phyloP scores from a whole-genome alignment of 2,888 invertebrate genomes.

The Thymelicus acteon region DNA sequence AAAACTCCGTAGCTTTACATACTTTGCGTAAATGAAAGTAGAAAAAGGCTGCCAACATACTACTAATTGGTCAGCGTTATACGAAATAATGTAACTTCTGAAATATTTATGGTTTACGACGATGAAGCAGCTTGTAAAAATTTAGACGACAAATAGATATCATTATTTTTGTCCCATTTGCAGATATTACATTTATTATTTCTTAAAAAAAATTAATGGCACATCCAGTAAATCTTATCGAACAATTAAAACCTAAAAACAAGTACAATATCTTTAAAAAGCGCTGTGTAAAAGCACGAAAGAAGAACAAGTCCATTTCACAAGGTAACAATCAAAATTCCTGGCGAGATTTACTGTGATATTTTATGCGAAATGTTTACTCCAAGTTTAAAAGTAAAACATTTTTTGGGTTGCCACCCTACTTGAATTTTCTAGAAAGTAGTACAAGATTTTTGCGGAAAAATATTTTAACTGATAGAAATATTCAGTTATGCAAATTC shows the following conservation, averaged over 20 bases:
- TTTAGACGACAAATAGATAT: too few relatives aligned
- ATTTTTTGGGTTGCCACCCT: constrained; percentile 25
- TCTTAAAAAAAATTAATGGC: too few relatives aligned
- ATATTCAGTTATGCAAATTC: constrained; percentile 28
- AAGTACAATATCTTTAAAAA: constrained; percentile 18
- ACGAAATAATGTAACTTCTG: too few relatives aligned
- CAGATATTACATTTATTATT: too few relatives aligned
- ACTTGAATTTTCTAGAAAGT: constrained; percentile 17
- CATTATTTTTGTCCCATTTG: too few relatives aligned
- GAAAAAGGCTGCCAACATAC: too few relatives aligned
- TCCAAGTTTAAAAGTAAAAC: constrained; percentile 30
- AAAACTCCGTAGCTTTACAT: too few relatives aligned
- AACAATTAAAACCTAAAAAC: constrained; percentile 17
- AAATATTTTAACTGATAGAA: constrained; percentile 19
- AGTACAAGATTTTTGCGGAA: constrained; percentile 8
- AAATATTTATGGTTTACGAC: too few relatives aligned
- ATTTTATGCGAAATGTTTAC: constrained; percentile 46
- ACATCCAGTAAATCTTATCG: too few relatives aligned
- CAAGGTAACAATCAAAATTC: constrained; percentile 55
- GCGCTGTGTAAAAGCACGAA: constrained; percentile 46
- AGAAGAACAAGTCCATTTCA: constrained; percentile 61
- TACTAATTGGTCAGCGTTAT: too few relatives aligned
- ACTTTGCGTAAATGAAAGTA: too few relatives aligned
- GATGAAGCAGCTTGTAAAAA: too few relatives aligned
- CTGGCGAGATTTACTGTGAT: constrained; percentile 49